Evolutionary conservation across 2,797 vertebrate species (phyloP).

Genomic region (Sebastes vulpes): DNA sequence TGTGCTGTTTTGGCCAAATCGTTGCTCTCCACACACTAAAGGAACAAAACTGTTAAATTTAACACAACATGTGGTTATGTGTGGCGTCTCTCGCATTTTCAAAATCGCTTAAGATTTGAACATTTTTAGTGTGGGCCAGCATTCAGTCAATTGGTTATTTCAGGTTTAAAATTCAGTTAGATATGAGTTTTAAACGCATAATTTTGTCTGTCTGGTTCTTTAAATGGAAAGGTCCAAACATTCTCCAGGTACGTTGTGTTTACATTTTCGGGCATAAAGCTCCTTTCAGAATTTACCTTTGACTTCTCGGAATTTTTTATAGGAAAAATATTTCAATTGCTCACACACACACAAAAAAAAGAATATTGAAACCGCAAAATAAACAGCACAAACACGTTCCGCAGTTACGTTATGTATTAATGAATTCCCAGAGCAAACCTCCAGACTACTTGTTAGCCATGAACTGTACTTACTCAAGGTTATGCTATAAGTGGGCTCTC

Average conservation of each 20-base stretch:
- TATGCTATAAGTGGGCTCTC: slow-evolving; percentile 6
- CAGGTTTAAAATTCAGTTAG: not conserved
- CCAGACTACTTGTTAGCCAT: slow-evolving; percentile 1
- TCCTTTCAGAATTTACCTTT: too few relatives aligned
- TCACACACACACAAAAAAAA: not conserved
- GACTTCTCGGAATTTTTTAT: not conserved
- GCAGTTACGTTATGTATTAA: not conserved
- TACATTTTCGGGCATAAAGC: not conserved
- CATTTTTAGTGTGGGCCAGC: too few relatives aligned
- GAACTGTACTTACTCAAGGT: slow-evolving; percentile 5
- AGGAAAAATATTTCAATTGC: not conserved
- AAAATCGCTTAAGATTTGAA: too few relatives aligned
- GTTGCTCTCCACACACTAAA: too few relatives aligned
- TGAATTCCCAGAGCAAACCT: slow-evolving; percentile 5
- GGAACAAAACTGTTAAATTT: too few relatives aligned
- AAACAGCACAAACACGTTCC: not conserved
- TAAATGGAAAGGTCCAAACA: not conserved
- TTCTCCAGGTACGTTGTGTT: not conserved
- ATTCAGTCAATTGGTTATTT: not conserved
- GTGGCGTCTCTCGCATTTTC: too few relatives aligned
- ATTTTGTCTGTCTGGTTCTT: too few relatives aligned
- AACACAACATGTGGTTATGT: too few relatives aligned
- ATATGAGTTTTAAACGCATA: too few relatives aligned
- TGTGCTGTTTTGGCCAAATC: too few relatives aligned
- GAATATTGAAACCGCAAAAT: not conserved